A percentile compares a stretch with the other conserved stretches of the same genome.
These are phyloP conservation scores for Drosophila anceps DNA, from an alignment of 2,888 invertebrate genomes.

Conservation along the genomic window DNA sequence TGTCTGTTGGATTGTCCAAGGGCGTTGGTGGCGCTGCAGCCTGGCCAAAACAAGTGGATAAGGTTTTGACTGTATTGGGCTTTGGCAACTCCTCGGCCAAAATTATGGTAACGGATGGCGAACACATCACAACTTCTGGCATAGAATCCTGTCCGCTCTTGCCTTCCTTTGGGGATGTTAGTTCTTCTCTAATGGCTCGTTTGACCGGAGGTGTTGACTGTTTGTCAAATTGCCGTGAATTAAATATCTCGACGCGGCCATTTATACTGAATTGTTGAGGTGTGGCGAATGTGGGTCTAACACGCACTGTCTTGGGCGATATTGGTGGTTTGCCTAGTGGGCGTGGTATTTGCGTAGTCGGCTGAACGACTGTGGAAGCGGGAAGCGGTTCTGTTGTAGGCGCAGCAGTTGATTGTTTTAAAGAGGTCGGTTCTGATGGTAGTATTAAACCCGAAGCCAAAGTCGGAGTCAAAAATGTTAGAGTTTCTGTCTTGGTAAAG, in stretches of 20 bases:
- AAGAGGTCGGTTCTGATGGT: neutral
- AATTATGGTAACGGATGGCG: constrained; percentile 78
- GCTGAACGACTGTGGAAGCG: neutral
- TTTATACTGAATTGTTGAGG: constrained; percentile 80
- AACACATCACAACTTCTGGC: constrained; percentile 78
- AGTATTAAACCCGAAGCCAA: neutral
- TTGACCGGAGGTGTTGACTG: constrained; percentile 74
- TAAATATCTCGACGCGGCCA: constrained; percentile 83
- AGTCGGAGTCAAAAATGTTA: neutral
- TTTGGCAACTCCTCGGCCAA: constrained; percentile 81
- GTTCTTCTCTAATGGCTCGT: constrained; percentile 35
- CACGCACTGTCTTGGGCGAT: constrained; percentile 65
- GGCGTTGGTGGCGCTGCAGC: neutral
- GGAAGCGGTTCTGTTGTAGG: constrained; percentile 14
- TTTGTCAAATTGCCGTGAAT: constrained; percentile 79
- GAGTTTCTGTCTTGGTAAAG: constrained; percentile 52
- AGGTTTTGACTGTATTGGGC: constrained; percentile 80
- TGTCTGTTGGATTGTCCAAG: neutral
- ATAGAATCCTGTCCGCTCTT: constrained; percentile 10
- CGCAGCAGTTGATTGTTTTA: neutral
- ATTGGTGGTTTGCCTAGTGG: constrained; percentile 76
- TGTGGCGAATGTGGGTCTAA: constrained; percentile 42
- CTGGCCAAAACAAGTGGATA: constrained; percentile 77
- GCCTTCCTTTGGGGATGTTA: neutral
- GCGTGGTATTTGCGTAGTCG: constrained; percentile 75